A percentile compares a stretch with the other conserved stretches of the same genome.
These are phyloP conservation scores for Cebidichthys violaceus DNA, from an alignment of 2,113 vertebrate species.

Conservation along the genomic window DNA sequence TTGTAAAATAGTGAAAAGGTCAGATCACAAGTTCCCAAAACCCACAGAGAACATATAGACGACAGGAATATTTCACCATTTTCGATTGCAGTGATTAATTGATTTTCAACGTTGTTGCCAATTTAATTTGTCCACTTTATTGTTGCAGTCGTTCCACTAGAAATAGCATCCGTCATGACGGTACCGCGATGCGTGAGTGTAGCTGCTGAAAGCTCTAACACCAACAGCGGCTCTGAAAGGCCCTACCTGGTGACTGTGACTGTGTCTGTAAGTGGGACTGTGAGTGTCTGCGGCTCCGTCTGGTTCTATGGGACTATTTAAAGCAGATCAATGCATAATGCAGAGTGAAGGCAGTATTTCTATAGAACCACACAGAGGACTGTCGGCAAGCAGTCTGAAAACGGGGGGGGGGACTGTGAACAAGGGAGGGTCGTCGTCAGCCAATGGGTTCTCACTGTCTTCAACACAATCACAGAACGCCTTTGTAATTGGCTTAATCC, in stretches of 20 bases:
- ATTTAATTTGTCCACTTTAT: not conserved
- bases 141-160: not conserved
- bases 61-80: not conserved
- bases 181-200: not conserved
- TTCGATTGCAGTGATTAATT: not conserved
- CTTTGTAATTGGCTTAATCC: constrained; percentile 35
- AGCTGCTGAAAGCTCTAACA: not conserved
- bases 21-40: not conserved
- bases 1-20: not conserved
- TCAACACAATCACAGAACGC: constrained; percentile 5
- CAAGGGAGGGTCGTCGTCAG: not conserved
- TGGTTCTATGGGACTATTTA: constrained; percentile 26
- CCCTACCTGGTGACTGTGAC: not conserved
- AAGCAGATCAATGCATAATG: constrained; percentile 35
- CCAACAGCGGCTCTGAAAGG: not conserved
- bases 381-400: not conserved
- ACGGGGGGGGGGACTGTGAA: not conserved
- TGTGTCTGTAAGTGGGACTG: not conserved
- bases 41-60: not conserved
- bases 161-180: not conserved
- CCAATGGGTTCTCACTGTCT: constrained; percentile 7
- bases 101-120: not conserved
- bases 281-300: not conserved
- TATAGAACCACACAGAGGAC: constrained; percentile 19
- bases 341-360: constrained; percentile 24